These are phyloP conservation scores for Pipa parva DNA, from an alignment of 2,113 vertebrate genomes.

Conservation along the genomic window DNA sequence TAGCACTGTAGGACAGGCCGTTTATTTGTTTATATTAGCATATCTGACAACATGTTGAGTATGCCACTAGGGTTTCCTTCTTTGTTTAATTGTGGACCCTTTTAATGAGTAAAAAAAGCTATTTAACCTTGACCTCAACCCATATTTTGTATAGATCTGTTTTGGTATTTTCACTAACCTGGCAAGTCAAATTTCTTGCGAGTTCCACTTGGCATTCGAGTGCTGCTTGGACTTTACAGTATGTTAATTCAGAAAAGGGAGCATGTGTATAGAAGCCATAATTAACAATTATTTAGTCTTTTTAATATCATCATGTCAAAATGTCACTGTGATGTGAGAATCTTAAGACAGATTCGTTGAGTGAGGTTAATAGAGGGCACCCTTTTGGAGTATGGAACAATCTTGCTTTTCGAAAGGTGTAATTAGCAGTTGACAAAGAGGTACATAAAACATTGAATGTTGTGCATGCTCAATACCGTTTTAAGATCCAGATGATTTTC, in stretches of 20 bases:
- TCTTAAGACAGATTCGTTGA: not conserved
- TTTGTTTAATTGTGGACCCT: too few species aligned
- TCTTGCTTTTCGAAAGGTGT: not conserved
- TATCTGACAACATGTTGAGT: too few species aligned
- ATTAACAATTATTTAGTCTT: conserved; percentile 2
- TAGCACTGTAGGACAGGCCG: too few species aligned
- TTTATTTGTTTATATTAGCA: too few species aligned
- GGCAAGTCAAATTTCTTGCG: too few species aligned
- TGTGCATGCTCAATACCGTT: not conserved
- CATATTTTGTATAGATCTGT: too few species aligned
- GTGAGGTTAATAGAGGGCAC: not conserved
- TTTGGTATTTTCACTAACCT: too few species aligned
- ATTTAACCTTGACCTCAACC: too few species aligned
- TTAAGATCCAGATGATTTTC: not conserved
- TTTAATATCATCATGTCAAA: not conserved
- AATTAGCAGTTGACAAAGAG: not conserved
- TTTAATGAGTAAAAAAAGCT: too few species aligned
- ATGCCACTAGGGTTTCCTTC: too few species aligned
- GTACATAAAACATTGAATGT: not conserved
- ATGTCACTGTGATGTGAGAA: not conserved
- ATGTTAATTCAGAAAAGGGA: not conserved
- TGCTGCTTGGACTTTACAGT: not conserved
- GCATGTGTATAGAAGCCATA: not conserved
- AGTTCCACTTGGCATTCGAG: not conserved
- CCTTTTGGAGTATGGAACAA: not conserved